A percentile compares a stretch with the other conserved stretches of the same genome.
Conservation (phyloP, 1,140 invertebrate genomes). For the Spodoptera frugiperda region DNA sequence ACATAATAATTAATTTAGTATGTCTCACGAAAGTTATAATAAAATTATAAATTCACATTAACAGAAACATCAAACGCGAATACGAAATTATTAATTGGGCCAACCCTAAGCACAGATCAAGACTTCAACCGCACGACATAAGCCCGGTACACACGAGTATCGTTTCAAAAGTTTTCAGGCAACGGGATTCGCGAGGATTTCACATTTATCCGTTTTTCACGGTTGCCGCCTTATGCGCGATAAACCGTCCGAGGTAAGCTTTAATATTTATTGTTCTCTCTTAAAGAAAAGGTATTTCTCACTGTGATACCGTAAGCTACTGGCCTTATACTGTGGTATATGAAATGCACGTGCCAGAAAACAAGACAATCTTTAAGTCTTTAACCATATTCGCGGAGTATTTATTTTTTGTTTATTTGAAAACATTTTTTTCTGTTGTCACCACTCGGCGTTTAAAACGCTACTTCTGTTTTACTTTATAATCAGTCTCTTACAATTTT, state of each 20-base stretch:
- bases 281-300: constrained; percentile 56
- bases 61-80: not conserved
- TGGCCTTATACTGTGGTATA: constrained; percentile 16
- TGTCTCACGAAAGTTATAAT: too few relatives aligned
- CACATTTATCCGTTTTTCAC: constrained; percentile 74
- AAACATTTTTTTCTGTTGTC: too few relatives aligned
- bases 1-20: too few relatives aligned
- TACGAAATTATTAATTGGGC: not conserved
- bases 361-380: too few relatives aligned
- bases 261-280: constrained; percentile 74
- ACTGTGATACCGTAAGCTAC: constrained; percentile 37
- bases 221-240: constrained; percentile 61
- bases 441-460: too few relatives aligned
- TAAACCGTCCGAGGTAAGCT: constrained; percentile 69
- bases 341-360: not conserved
- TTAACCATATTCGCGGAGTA: too few relatives aligned
- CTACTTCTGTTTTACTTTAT: too few relatives aligned
- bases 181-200: constrained; percentile 65
- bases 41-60: not conserved
- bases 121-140: constrained; percentile 51
- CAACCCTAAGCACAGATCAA: constrained; percentile 30
- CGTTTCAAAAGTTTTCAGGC: constrained; percentile 59
- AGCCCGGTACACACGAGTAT: constrained; percentile 55
- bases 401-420: too few relatives aligned
- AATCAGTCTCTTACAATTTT: too few relatives aligned